These are phyloP conservation scores for Calyptommatus sinebrachiatus DNA, from an alignment of 2,113 vertebrate species.

Conservation along the genomic window DNA sequence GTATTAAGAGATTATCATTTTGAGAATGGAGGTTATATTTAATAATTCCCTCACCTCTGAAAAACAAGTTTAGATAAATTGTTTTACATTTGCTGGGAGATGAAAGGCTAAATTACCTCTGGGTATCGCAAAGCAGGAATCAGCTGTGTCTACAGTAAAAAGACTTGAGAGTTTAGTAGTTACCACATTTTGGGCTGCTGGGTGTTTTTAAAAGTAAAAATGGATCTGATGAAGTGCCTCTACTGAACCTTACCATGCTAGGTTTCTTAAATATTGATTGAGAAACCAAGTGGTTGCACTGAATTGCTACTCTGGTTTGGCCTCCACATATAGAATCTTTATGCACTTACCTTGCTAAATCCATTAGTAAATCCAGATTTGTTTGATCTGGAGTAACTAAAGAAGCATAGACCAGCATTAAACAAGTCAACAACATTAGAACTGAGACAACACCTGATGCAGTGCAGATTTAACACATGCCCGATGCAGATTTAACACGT, in stretches of 20 bases:
- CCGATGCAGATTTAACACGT: no score
- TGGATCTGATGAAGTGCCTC: background rate
- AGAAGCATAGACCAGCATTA: no score
- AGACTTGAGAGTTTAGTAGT: background rate
- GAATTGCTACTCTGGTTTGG: background rate
- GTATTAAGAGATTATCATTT: constrained; percentile 59
- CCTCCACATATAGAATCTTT: background rate
- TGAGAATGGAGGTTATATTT: constrained; percentile 59
- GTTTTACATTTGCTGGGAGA: constrained; percentile 8
- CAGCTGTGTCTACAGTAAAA: background rate
- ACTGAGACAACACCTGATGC: no score
- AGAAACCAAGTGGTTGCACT: background rate
- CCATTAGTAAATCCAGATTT: no score
- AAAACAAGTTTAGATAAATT: constrained; percentile 42
- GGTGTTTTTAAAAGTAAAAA: background rate
- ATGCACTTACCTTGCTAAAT: no score
- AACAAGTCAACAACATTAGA: no score
- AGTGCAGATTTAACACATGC: no score
- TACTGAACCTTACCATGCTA: background rate
- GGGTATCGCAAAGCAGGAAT: background rate
- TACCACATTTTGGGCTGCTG: background rate
- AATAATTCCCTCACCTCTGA: constrained; percentile 40
- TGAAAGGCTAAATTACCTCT: constrained; percentile 3
- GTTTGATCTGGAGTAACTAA: no score
- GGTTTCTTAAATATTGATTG: background rate